These are phyloP conservation scores for Ctenochaetus hawaiiensis DNA, from an alignment of 2,797 vertebrate genomes.

Conservation along the genomic window DNA sequence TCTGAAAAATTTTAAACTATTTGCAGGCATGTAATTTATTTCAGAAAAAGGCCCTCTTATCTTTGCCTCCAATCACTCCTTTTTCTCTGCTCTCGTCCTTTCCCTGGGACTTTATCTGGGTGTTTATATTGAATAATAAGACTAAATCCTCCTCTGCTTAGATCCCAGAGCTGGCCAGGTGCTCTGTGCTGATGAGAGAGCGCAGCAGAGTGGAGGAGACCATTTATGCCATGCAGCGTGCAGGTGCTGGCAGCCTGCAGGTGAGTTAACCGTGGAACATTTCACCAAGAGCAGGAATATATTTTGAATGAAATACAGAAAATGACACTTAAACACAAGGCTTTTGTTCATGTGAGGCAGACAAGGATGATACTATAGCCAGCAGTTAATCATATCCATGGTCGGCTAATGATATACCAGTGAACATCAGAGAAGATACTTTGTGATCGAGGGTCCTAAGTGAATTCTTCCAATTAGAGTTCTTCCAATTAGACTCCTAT, in stretches of 20 bases:
- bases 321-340: background rate
- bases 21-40: too few species aligned
- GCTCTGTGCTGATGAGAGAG: slow-evolving; percentile 86
- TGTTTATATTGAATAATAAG: background rate
- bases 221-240: slow-evolving; percentile 81
- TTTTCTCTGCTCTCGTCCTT: background rate
- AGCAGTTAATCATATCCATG: background rate
- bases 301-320: background rate
- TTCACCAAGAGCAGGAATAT: background rate
- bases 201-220: slow-evolving; percentile 82
- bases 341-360: background rate
- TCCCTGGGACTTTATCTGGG: background rate
- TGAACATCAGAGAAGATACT: background rate
- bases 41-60: too few species aligned
- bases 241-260: slow-evolving; percentile 86
- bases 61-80: too few species aligned
- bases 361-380: background rate
- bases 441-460: background rate
- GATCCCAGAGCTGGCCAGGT: slow-evolving; percentile 86
- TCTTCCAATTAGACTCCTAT: background rate
- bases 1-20: too few species aligned
- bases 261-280: slow-evolving; percentile 58
- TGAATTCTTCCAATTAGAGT: background rate
- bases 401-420: background rate
- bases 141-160: slow-evolving; percentile 52